Percentiles rank a stretch among this genome's conserved stretches.
Evolutionary conservation across 2,888 invertebrate species (phyloP).

Genomic region (Ashinkailepas kermadecensis): DNA sequence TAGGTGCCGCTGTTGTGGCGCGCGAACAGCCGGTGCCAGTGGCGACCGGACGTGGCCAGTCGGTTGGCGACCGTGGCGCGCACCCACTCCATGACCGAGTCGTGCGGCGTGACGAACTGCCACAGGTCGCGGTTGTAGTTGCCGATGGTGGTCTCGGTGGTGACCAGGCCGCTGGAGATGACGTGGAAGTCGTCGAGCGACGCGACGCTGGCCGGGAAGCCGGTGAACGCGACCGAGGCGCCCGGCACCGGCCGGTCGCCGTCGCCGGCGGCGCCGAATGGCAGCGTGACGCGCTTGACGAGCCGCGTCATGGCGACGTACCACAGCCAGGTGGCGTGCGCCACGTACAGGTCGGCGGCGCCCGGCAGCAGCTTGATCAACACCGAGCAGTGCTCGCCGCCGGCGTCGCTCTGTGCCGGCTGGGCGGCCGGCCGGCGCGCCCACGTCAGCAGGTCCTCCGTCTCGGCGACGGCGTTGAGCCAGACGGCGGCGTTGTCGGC

Average conservation of each 20-base stretch:
- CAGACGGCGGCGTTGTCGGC: not conserved
- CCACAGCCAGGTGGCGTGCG: conserved; percentile 71
- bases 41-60: conserved; percentile 58
- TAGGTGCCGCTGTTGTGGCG: conserved; percentile 69
- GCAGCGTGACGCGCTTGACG: conserved; percentile 71
- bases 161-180: conserved; percentile 54
- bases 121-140: conserved; percentile 63
- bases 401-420: conserved; percentile 32
- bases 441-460: not conserved
- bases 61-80: conserved; percentile 74
- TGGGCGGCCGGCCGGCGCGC: not conserved
- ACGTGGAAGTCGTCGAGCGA: conserved; percentile 77
- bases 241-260: conserved; percentile 46
- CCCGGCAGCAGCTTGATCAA: conserved; percentile 56
- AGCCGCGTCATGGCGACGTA: conserved; percentile 74
- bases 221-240: conserved; percentile 63
- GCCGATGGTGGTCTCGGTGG: conserved; percentile 68
- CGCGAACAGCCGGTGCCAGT: conserved; percentile 64
- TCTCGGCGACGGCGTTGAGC: not conserved
- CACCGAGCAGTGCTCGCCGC: conserved; percentile 55
- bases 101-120: conserved; percentile 42
- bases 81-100: conserved; percentile 40
- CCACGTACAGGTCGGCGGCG: conserved; percentile 54
- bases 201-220: conserved; percentile 72
- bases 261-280: conserved; percentile 54